Evolutionary conservation across 2,797 vertebrate genomes (phyloP).

Genomic region (Tenualosa ilisha): DNA sequence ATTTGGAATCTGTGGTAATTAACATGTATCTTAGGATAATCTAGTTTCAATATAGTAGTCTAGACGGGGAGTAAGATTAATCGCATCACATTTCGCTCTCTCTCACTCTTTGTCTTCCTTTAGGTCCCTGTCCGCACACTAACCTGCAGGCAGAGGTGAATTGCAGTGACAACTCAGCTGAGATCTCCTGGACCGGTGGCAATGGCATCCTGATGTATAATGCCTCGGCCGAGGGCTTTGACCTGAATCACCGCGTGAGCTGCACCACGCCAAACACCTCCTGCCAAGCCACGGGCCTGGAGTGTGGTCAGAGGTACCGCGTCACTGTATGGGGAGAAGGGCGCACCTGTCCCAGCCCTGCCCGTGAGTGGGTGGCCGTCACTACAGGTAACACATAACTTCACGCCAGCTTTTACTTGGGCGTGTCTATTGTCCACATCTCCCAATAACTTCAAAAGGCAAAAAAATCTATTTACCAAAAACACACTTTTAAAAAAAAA

Average conservation of each 20-base stretch:
- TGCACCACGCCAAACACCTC: conserved; percentile 60
- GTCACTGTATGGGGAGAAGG: conserved; percentile 67
- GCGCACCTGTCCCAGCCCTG: conserved; percentile 58
- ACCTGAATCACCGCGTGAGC: conserved; percentile 27
- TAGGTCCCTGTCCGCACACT: conserved; percentile 72
- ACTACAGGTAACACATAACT: conserved; percentile 63
- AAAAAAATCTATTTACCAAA: too few relatives aligned
- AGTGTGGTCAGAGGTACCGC: conserved; percentile 68
- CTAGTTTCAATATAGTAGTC: background rate
- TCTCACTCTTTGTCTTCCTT: conserved; percentile 23
- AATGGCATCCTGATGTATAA: conserved; percentile 66
- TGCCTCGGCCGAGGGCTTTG: conserved; percentile 49
- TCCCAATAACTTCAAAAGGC: background rate
- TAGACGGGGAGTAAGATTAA: background rate
- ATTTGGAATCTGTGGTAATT: background rate
- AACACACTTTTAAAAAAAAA: too few relatives aligned
- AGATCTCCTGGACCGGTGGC: conserved; percentile 71
- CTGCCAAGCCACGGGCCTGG: conserved; percentile 68
- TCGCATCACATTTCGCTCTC: background rate
- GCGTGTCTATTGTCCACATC: background rate
- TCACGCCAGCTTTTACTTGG: background rate
- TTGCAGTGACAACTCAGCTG: conserved; percentile 65
- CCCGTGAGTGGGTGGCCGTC: conserved; percentile 53
- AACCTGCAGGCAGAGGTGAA: conserved; percentile 52
- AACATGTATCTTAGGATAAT: background rate